Base-by-base conservation (phyloP, 2,888 invertebrate genomes). In the Halictus quadricinctus region DNA sequence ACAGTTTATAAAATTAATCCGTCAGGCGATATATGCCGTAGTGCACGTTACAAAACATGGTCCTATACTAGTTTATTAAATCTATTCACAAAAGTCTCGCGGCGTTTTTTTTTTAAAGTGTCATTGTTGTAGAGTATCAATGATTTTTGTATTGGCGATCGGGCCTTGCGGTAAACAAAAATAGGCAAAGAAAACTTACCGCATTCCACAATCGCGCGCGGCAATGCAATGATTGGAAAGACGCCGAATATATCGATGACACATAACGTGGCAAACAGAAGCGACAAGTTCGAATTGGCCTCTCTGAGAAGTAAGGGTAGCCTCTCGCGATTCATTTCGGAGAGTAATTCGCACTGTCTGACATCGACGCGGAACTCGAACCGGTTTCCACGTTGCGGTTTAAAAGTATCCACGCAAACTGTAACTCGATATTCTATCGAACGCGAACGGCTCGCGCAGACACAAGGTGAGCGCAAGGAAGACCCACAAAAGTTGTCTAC, bases 241-340 rank as follows among this genome's bases (percentile, higher is more conserved):
- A 98, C 97, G 69, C 98, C 98, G 92, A 98, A 97, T 72, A 98
- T 95, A 93, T 98, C 98, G 29, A 98, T 95, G 46, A 98, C 96
- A 93, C 97, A 98, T 66, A 97, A 95, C 21, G 97, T 95, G 0
- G 97, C 96, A 93, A 97, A 97, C 73, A 97, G 93, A 5, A 97
- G 95, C 54, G 97, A 97, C 8, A 98, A 95, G 0, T 96, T 96
- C n/a, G 93, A 88, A 83, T 88, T 92, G 4, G 80, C 72, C 41
- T 90, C 81, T 76, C 91, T 91, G 50, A 79, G 83, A 41, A 93
- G 80, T 54, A 94, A 88, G 6, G 93, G 92, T 46, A 90, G 88
- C 72, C 86, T 90, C 80, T 94, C 94, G 66, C 89, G 90, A 89
- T 86, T 90, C 94, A 94, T 94, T 77, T 72, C 87, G 80, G 41